Evolutionary conservation across 2,113 vertebrate species (phyloP), one percentile per base, ranked within the genome.

Genomic region (Hippocampus zosterae): DNA sequence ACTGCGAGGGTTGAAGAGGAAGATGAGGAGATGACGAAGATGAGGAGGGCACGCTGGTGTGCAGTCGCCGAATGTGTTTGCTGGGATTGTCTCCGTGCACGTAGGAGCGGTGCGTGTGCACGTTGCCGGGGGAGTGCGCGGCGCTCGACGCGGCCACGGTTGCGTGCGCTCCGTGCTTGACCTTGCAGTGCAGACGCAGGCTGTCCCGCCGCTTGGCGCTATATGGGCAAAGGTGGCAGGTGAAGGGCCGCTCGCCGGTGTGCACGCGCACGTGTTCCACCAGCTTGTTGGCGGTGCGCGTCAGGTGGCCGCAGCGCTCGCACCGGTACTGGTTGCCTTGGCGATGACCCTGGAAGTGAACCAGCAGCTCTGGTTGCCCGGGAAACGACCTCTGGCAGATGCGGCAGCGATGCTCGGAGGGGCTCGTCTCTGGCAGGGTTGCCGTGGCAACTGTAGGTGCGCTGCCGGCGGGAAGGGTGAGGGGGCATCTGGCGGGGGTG

Each of bases 191-290:
- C 89, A 99, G 94, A 76, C 97, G 96, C 90, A 99, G 95, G 94
- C 98, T 99, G 96, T 99, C 97, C 92, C 98, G 94, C 91, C 97
- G 93, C 89, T 98, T 98, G 94, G 96, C 98, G 93, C 97, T 97
- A 91, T 99, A 99, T 81, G 95, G 94, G 93, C 97, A 99, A 88
- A 96, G 96, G 91, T 95, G 93, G 92, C 97, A 99, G 93, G 94
- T 96, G 93, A 98, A 99, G 80, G 97, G 97, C 81, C 96, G 94
- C 92, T 98, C 97, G 0, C 97, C 97, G 0, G 97, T 99, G 94
- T 99, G 97, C 83, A 99, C 97, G 2, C 96, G 97, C 86, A 98
- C 95, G 37, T 99, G 97, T 88, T 98, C 97, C 63, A 97, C 97
- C 90, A 98, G 94, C 94, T 99, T 99, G 89, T 98, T 98, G 93